phyloP scores from a whole-genome alignment of 2,113 vertebrate species.

The Oncorhynchus kisutch region DNA sequence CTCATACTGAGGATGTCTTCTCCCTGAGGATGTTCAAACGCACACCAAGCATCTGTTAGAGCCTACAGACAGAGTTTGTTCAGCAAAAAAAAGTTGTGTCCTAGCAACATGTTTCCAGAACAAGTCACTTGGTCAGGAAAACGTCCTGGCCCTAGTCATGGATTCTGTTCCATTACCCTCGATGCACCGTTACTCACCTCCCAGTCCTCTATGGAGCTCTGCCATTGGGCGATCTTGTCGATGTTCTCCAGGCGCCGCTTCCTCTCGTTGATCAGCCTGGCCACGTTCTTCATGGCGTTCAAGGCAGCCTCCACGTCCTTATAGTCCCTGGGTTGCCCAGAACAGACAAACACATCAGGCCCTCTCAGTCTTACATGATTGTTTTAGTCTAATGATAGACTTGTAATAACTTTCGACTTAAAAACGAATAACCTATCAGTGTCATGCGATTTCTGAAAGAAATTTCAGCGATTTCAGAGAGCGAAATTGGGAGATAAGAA shows the following conservation, averaged over 20 bases:
- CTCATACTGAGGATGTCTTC: constrained; percentile 91
- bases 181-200: constrained; percentile 74
- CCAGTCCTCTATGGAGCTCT: constrained; percentile 95
- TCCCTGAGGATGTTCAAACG: constrained; percentile 71
- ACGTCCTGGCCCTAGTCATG: too few species aligned
- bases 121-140: too few species aligned
- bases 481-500: too few species aligned
- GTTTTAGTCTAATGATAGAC: too few species aligned
- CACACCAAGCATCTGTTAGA: not conserved
- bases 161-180: not conserved
- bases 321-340: constrained; percentile 81
- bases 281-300: constrained; percentile 95
- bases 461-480: too few species aligned
- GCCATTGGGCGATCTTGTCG: constrained; percentile 96
- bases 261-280: constrained; percentile 89
- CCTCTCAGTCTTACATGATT: not conserved
- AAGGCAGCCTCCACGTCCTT: constrained; percentile 92
- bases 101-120: too few species aligned
- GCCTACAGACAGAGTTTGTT: not conserved
- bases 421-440: too few species aligned
- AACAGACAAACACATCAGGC: not conserved
- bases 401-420: too few species aligned
- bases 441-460: too few species aligned
- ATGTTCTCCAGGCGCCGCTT: constrained; percentile 95
- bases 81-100: not conserved